Percentiles rank a stretch among this genome's conserved stretches.
Conservation (phyloP, 2,888 invertebrate species). For the Agrochola macilenta region DNA sequence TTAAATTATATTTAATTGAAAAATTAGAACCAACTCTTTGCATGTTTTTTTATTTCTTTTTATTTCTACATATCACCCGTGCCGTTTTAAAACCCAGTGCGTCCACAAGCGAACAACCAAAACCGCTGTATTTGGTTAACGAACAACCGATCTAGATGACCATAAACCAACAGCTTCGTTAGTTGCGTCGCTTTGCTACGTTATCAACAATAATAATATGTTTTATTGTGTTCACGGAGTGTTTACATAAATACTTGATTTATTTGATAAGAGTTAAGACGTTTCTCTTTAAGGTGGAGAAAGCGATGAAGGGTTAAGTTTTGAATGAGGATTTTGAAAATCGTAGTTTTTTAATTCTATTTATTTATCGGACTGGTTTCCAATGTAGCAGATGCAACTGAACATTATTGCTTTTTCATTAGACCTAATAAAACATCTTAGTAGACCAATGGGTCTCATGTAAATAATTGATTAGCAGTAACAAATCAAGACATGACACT, state of each 20-base stretch:
- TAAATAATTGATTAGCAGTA: neutral
- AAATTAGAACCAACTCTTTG: neutral
- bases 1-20: neutral
- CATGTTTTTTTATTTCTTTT: too few relatives aligned
- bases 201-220: slow-evolving; percentile 55
- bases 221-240: slow-evolving; percentile 52
- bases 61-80: neutral
- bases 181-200: slow-evolving; percentile 49
- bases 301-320: neutral
- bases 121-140: slow-evolving; percentile 60
- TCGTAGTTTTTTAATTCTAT: neutral
- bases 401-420: neutral
- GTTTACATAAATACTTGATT: slow-evolving; percentile 57
- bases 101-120: slow-evolving; percentile 21
- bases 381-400: neutral
- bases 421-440: too few relatives aligned
- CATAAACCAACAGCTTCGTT: slow-evolving; percentile 66
- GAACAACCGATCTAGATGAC: slow-evolving; percentile 59
- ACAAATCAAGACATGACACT: neutral
- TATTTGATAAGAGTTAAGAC: slow-evolving; percentile 22
- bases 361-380: neutral
- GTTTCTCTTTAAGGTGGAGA: neutral
- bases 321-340: neutral
- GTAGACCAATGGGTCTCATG: neutral
- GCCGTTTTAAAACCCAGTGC: slow-evolving; percentile 36